A percentile compares a stretch with the other conserved stretches of the same genome.
Evolutionary conservation across 1,140 invertebrate species (phyloP).

Genomic region (Drosophila oshimai): DNA sequence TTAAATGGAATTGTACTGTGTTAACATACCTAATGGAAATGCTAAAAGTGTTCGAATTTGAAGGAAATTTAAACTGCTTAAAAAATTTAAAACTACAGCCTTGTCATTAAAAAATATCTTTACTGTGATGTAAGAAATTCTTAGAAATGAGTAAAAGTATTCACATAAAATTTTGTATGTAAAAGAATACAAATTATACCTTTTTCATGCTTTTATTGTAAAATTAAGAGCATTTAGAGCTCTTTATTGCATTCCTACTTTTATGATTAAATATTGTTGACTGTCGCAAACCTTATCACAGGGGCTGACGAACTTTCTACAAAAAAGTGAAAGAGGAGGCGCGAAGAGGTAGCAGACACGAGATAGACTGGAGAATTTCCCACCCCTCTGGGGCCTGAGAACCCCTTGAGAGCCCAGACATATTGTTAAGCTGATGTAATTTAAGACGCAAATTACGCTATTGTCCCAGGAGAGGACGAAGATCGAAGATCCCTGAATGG

Average conservation of each 20-base stretch:
- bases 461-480: slow-evolving; percentile 4
- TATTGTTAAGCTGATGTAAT: slow-evolving; percentile 29
- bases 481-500: slow-evolving; percentile 13
- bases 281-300: slow-evolving; percentile 34
- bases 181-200: background rate
- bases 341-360: background rate
- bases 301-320: slow-evolving; percentile 33
- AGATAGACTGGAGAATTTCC: background rate
- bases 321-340: background rate
- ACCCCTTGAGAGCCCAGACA: background rate
- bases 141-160: no score
- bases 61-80: no score
- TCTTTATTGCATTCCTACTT: background rate
- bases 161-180: no score
- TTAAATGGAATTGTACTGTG: no score
- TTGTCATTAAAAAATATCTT: no score
- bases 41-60: no score
- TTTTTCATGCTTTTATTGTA: background rate
- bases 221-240: background rate
- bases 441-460: slow-evolving; percentile 14
- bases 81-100: no score
- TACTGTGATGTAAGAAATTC: no score
- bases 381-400: background rate
- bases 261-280: background rate
- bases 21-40: no score